Evolutionary conservation across 2,113 vertebrate genomes (phyloP).

Genomic region (Eretmochelys imbricata): DNA sequence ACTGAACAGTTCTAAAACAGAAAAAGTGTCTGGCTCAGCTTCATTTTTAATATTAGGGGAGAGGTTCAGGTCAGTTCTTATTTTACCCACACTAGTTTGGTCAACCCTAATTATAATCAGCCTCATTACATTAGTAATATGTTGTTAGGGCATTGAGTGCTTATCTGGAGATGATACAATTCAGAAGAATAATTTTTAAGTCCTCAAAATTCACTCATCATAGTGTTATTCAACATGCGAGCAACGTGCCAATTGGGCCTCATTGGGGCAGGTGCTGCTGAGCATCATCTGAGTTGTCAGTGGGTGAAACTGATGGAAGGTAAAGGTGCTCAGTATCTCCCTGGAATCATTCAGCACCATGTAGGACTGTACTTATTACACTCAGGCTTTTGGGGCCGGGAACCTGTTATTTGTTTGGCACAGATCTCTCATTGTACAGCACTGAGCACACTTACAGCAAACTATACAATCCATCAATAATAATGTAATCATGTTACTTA

Average conservation of each 20-base stretch:
- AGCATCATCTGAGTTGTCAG: neutral
- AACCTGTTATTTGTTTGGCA: conserved; percentile 27
- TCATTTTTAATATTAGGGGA: neutral
- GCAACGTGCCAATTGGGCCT: neutral
- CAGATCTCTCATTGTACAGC: neutral
- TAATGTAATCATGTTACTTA: conserved; percentile 57
- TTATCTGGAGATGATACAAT: neutral
- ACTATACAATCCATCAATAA: conserved; percentile 59
- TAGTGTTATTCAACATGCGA: neutral
- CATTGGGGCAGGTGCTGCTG: neutral
- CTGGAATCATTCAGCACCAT: neutral
- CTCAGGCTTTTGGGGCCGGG: neutral
- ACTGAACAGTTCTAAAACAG: neutral
- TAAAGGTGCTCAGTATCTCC: neutral
- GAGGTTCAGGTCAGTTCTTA: neutral
- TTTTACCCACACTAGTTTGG: neutral
- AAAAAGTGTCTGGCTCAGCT: neutral
- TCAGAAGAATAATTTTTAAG: neutral
- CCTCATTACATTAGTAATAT: accelerated
- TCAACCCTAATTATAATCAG: neutral
- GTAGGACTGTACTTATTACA: neutral
- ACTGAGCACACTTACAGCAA: neutral
- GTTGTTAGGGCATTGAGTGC: neutral
- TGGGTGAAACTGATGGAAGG: neutral
- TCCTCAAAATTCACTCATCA: neutral